These are phyloP conservation scores for Smittia aterrima DNA, from an alignment of 2,888 invertebrate species.

Conservation along the genomic window DNA sequence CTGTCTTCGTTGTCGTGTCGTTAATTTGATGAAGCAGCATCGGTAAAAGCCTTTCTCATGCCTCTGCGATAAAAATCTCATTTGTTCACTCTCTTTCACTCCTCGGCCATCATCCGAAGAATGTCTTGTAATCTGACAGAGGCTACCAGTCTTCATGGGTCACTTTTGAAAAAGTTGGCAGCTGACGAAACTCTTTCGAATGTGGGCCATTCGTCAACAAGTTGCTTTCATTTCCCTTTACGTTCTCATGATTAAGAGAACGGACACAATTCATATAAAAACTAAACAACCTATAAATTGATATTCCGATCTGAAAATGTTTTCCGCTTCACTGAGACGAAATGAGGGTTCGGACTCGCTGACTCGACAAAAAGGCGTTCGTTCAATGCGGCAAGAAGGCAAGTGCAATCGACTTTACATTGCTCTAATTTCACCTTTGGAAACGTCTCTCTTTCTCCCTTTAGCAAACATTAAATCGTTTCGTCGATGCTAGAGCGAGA, in stretches of 20 bases:
- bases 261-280: not conserved
- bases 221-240: slow-evolving; percentile 8
- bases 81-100: slow-evolving; percentile 17
- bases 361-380: slow-evolving; percentile 13
- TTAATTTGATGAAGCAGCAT: slow-evolving; percentile 8
- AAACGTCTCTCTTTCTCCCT: not conserved
- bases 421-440: slow-evolving; percentile 9
- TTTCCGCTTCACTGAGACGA: slow-evolving; percentile 31
- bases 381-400: not conserved
- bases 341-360: slow-evolving; percentile 23
- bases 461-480: not conserved
- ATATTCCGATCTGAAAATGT: slow-evolving; percentile 13
- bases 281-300: slow-evolving; percentile 6
- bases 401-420: slow-evolving; percentile 5
- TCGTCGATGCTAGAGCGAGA: too few species aligned
- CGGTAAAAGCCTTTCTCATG: slow-evolving; percentile 17
- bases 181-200: slow-evolving; percentile 5
- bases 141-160: slow-evolving; percentile 34
- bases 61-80: slow-evolving; percentile 32
- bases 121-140: slow-evolving; percentile 29
- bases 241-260: slow-evolving; percentile 15
- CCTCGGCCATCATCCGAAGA: not conserved
- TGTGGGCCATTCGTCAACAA: slow-evolving; percentile 24
- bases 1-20: not conserved
- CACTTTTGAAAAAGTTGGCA: slow-evolving; percentile 3